phyloP scores from a whole-genome alignment of 2,113 vertebrate species.

The Sceloporus undulatus region DNA sequence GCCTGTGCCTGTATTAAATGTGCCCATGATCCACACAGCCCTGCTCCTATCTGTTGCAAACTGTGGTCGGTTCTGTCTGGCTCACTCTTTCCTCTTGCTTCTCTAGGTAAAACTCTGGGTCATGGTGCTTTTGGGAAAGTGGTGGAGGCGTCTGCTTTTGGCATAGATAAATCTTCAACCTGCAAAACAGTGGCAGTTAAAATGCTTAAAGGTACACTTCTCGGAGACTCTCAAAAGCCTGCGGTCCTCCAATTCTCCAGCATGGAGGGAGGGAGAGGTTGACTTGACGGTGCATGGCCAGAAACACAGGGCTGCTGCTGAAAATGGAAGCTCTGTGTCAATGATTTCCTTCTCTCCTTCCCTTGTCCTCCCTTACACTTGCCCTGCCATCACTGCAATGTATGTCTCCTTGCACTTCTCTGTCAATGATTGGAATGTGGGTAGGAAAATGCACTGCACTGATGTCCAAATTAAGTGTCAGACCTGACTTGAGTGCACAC shows the following conservation, averaged over 20 bases:
- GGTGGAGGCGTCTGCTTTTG: conserved; percentile 94
- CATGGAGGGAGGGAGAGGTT: conserved; percentile 13
- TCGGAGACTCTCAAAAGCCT: conserved; percentile 39
- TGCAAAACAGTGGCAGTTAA: conserved; percentile 97
- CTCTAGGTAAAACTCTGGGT: conserved; percentile 93
- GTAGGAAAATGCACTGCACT: not conserved
- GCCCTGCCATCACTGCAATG: not conserved
- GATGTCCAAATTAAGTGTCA: not conserved
- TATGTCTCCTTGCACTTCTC: not conserved
- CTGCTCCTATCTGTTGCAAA: conserved; percentile 41
- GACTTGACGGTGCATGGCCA: not conserved
- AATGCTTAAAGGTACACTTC: conserved; percentile 93
- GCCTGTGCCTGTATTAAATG: no score
- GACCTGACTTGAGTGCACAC: not conserved
- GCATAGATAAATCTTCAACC: conserved; percentile 94
- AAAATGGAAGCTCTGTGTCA: not conserved
- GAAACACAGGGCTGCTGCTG: not conserved
- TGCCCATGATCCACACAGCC: not conserved
- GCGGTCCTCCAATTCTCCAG: conserved; percentile 31
- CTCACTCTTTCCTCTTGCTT: conserved; percentile 74
- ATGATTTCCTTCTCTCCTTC: not conserved
- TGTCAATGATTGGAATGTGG: not conserved
- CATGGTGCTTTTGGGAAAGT: conserved; percentile 96
- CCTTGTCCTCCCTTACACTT: not conserved
- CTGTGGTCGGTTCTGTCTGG: conserved; percentile 36